Percentiles rank a stretch among this genome's conserved stretches.
Conservation (phyloP, 2,113 vertebrate genomes). For the Scartelaos histophorus region DNA sequence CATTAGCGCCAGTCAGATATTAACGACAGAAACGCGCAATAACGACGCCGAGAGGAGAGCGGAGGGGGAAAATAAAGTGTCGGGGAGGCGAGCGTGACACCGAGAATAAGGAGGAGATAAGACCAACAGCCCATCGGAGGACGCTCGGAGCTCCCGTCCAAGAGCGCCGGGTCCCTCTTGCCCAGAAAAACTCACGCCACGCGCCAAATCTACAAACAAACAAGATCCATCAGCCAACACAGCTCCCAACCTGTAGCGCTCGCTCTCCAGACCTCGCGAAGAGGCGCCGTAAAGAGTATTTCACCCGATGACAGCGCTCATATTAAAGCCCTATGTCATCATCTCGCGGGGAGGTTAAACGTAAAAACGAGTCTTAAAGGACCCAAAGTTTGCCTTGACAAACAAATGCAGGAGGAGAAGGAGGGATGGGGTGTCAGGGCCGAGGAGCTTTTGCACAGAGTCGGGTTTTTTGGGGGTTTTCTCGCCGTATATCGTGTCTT, state of each 20-base stretch:
- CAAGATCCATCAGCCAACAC: constrained; percentile 45
- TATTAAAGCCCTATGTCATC: constrained; percentile 72
- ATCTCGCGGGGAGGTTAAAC: constrained; percentile 53
- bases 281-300: constrained; percentile 51
- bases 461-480: too few relatives aligned
- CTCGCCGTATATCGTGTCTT: too few relatives aligned
- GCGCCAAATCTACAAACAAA: constrained; percentile 56
- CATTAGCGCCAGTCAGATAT: neutral
- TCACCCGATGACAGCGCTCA: constrained; percentile 29
- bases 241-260: constrained; percentile 47
- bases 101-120: constrained; percentile 55
- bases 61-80: constrained; percentile 25
- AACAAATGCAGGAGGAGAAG: constrained; percentile 49
- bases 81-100: constrained; percentile 55
- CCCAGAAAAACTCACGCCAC: constrained; percentile 43
- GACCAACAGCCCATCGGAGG: constrained; percentile 60
- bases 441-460: constrained; percentile 21
- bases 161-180: constrained; percentile 50
- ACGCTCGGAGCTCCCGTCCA: constrained; percentile 58
- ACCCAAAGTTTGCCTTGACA: constrained; percentile 52
- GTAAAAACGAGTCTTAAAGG: constrained; percentile 62
- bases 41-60: neutral
- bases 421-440: constrained; percentile 56
- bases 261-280: constrained; percentile 35
- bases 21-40: neutral